Evolutionary conservation across 1,140 invertebrate species (phyloP).

Genomic region (Acyrthosiphon pisum): DNA sequence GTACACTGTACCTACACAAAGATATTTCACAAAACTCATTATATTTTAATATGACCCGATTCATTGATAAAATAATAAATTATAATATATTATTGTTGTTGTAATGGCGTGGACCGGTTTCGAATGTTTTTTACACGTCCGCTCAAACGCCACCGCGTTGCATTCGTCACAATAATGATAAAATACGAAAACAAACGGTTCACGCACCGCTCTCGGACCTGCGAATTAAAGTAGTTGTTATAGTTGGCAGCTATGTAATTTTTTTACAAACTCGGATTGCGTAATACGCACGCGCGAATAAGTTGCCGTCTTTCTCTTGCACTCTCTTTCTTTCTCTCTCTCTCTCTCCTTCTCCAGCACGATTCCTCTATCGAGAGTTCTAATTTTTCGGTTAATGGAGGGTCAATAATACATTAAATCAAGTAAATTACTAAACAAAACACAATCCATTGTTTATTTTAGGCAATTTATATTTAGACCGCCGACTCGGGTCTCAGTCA

Average conservation of each 20-base stretch:
- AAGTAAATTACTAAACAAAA: conserved; percentile 42
- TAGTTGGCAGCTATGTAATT: not conserved
- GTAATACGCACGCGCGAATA: not conserved
- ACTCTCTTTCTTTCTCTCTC: not conserved
- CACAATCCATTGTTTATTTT: conserved; percentile 48
- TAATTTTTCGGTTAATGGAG: not conserved
- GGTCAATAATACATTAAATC: conserved; percentile 19
- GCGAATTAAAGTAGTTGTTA: not conserved
- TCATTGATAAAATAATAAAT: too few species aligned
- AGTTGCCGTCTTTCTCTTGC: not conserved
- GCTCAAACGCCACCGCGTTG: not conserved
- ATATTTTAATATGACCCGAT: not conserved
- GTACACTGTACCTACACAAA: not conserved
- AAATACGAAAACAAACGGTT: not conserved
- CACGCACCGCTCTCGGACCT: not conserved
- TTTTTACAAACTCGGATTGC: not conserved
- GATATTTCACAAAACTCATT: conserved; percentile 7
- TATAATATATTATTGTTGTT: not conserved
- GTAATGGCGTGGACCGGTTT: not conserved
- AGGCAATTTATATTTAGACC: conserved; percentile 35
- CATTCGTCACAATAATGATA: not conserved
- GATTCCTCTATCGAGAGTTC: not conserved
- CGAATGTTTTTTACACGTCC: not conserved
- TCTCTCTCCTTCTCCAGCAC: not conserved
- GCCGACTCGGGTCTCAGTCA: not conserved